Evolutionary conservation across 2,797 vertebrate species (phyloP), one percentile per base, ranked within the genome.

Genomic region (Ataeniobius toweri): DNA sequence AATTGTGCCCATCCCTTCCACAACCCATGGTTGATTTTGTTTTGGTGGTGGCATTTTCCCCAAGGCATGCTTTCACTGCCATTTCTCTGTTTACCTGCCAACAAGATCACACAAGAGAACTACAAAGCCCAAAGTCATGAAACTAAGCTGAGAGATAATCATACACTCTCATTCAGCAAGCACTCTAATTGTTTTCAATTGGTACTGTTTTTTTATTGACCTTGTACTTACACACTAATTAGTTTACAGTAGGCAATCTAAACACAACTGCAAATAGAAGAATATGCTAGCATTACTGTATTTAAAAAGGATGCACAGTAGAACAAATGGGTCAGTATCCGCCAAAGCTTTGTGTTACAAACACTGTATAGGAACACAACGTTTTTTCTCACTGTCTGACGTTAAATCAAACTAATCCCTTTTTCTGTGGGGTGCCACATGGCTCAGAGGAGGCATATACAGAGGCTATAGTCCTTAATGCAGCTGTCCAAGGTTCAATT

Each of bases 291-390:
- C 24, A 73, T 72, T 72, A 74, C 41, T 48, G 12, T 4, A 46
- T 46, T 69, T 26, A 61, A 67, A 41, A 71, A 73, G 36, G 26
- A 50, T 72, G 8, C 78, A 48, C 78, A 74, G 71, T 39, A 75
- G 68, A 73, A 83, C 22, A 31, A 55, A 53, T 48, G 67, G 65
- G 44, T 24, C 44, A 26, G 67, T 10, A n/a, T 1, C 16, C 24
- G 13, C 36, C 36, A 69, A 46, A n/a, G 67, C 24, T 69, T 46
- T 69, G 41, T 69, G 67, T n/a, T n/a, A 5, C 20, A 44, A 12
- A 67, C 3, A 41, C 4, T 12, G 20, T n/a, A 44, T 20, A 53
- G 16, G 6, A 46, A 14, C 5, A n/a, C 2, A 69, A 46, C 14
- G 46, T 22, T 5, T 46, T 69, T 44, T 69, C 41, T 68, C 12